Evolutionary conservation across 2,888 invertebrate genomes (phyloP).

Genomic region (Tridacna crocea): DNA sequence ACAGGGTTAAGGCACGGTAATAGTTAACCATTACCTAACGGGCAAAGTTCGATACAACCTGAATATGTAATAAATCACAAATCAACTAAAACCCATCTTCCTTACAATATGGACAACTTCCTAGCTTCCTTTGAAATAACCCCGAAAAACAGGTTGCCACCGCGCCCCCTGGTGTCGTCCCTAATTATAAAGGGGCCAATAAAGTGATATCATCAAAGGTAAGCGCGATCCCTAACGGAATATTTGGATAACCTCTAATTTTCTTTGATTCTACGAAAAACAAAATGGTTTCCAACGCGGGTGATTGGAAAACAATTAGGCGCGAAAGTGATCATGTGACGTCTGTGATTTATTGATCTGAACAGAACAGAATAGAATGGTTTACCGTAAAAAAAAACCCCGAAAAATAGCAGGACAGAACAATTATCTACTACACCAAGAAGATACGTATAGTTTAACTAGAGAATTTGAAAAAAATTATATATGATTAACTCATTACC

Average conservation of each 20-base stretch:
- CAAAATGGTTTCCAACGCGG: slow-evolving; percentile 35
- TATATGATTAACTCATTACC: too few species aligned
- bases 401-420: too few species aligned
- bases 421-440: too few species aligned
- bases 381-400: too few species aligned
- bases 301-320: slow-evolving; percentile 47
- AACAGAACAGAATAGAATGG: neutral
- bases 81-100: neutral
- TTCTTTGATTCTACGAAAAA: slow-evolving; percentile 52
- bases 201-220: slow-evolving; percentile 57
- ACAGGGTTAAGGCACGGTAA: neutral
- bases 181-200: slow-evolving; percentile 44
- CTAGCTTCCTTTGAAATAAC: slow-evolving; percentile 27
- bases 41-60: neutral
- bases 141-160: slow-evolving; percentile 41
- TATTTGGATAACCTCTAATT: slow-evolving; percentile 49
- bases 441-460: too few species aligned
- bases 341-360: slow-evolving; percentile 16
- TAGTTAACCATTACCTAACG: slow-evolving; percentile 10
- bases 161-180: slow-evolving; percentile 6
- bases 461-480: too few species aligned
- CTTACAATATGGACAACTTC: slow-evolving; percentile 39
- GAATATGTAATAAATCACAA: slow-evolving; percentile 19
- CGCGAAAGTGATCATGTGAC: slow-evolving; percentile 43
- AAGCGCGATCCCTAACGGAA: slow-evolving; percentile 47